Evolutionary conservation across 2,888 invertebrate species (phyloP), one percentile per base, ranked within the genome.

Genomic region (Ectemnius continuus): DNA sequence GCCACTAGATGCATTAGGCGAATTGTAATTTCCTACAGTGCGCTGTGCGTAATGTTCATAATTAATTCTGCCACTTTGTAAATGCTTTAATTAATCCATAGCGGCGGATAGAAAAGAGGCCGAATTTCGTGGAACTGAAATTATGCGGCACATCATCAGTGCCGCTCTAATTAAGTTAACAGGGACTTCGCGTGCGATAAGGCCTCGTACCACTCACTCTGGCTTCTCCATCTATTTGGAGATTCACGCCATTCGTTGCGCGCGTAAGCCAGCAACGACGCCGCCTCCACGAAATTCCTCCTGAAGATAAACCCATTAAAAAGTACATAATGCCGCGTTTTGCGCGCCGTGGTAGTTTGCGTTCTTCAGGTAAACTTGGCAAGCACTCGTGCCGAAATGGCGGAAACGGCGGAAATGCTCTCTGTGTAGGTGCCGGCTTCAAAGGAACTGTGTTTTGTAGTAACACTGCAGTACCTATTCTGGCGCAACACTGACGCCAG

Each of bases 251-350:
- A 48, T 63, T 64, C 36, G 36, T 16, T 57, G 13, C 52, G 28
- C 57, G 23, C 14, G 46, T 11, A 57, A 13, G 20, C 23, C 57
- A 36, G 59, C 47, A 60, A 70, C 64, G 60, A 36, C 47, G 62
- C 57, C 18, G 13, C 18, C 23, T 60, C 14, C 4, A 64, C 60
- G 47, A 66, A 59, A 45, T 48, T 59, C 28, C 64, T 70, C 59
- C 60, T 36, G 18, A 52, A 58, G 66, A 66, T 47, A 66, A 66
- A 59, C 47, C 70, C 18, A 13, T 18, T 23, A 59, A 36, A 70
- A 56, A 70, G 64, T 14, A 47, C 23, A 47, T 36, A 65, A 70
- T 26, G 18, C 45, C 46, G 14, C 20, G 47, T n/a, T 5, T 46
- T 36, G 45, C 60, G 20, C 23, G 60, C 36, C 4, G 60, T 5